Percentiles rank a stretch among this genome's conserved stretches.
These are phyloP conservation scores for Brachionus rotundiformis DNA, from an alignment of 1,140 invertebrate species.

Conservation along the genomic window DNA sequence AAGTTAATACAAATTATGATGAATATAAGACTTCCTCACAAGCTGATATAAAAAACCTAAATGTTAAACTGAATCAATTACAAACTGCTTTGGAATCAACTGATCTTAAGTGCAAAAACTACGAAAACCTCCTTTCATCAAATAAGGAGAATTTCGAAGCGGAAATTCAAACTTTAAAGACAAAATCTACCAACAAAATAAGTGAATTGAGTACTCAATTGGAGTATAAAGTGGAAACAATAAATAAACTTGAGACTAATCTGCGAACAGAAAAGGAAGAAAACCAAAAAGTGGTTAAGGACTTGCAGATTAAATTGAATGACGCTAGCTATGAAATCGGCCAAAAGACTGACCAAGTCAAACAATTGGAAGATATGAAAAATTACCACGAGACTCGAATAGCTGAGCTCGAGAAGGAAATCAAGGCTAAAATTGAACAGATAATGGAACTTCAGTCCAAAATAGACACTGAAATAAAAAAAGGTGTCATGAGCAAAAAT, in stretches of 20 bases:
- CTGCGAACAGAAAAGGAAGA: slow-evolving; percentile 24
- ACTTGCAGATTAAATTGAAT: not conserved
- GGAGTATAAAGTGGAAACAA: not conserved
- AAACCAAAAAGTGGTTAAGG: not conserved
- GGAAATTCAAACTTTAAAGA: not conserved
- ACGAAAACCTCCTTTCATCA: not conserved
- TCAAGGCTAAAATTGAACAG: slow-evolving; percentile 32
- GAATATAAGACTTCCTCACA: not conserved
- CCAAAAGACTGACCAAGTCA: not conserved
- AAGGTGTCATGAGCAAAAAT: not conserved
- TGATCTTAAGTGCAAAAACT: slow-evolving; percentile 40
- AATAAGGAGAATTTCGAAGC: slow-evolving; percentile 12
- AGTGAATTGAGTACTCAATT: slow-evolving; percentile 37
- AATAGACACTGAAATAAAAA: slow-evolving; percentile 9
- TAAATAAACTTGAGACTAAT: not conserved
- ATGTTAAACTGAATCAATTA: slow-evolving; percentile 3
- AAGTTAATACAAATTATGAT: slow-evolving; percentile 8
- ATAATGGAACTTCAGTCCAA: not conserved
- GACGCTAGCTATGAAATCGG: not conserved
- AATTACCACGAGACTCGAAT: not conserved
- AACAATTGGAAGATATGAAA: not conserved
- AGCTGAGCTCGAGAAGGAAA: not conserved
- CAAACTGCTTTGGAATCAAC: slow-evolving; percentile 24
- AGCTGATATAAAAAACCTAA: slow-evolving; percentile 20
- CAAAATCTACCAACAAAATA: slow-evolving; percentile 4